Conservation (phyloP, 2,113 vertebrate species). For the Periophthalmodon schlosseri region DNA sequence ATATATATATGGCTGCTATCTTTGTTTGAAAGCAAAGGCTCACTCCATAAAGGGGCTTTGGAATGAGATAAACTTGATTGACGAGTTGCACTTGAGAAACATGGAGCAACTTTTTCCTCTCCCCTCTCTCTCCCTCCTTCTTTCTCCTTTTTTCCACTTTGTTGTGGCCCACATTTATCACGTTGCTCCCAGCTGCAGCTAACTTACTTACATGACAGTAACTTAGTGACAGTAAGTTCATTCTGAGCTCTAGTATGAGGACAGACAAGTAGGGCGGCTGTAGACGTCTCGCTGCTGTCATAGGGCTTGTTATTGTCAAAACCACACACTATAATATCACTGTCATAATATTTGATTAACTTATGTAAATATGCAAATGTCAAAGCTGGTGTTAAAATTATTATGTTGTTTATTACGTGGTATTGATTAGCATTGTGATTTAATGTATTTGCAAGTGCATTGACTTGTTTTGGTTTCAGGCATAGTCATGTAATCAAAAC, state of each 20-base stretch:
- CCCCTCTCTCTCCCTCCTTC: background rate
- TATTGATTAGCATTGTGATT: background rate
- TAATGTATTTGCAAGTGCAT: background rate
- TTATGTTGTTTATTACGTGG: background rate
- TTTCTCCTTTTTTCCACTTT: background rate
- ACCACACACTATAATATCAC: background rate
- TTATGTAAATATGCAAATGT: constrained; percentile 5
- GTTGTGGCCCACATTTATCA: background rate
- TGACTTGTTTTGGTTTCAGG: background rate
- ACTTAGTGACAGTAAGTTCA: constrained; percentile 1
- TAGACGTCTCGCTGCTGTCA: constrained; percentile 5
- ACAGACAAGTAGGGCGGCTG: background rate
- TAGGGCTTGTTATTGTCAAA: background rate
- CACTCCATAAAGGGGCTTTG: background rate
- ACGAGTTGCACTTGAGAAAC: constrained; percentile 54
- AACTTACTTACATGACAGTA: too few relatives aligned
- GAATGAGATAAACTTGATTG: constrained; percentile 33
- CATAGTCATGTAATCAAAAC: background rate
- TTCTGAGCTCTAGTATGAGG: constrained; percentile 25
- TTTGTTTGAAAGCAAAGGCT: constrained; percentile 8
- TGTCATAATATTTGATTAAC: constrained; percentile 17
- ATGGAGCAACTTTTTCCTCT: constrained; percentile 14
- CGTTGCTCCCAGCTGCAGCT: background rate
- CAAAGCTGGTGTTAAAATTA: background rate
- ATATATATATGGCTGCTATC: too few relatives aligned